Base-by-base conservation (phyloP, 1,140 invertebrate genomes). In the Chionoecetes opilio region DNA sequence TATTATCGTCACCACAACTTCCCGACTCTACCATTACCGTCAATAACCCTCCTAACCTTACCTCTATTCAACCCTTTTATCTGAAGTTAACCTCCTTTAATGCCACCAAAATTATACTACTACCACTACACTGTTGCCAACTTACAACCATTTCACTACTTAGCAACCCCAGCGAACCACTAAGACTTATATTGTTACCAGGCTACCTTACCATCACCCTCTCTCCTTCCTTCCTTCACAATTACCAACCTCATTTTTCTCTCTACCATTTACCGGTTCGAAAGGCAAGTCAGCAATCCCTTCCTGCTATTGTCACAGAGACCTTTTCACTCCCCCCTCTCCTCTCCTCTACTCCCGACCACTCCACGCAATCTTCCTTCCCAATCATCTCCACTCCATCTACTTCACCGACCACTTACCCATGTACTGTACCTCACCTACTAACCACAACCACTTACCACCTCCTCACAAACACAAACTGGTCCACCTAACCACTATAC, bases 271-370 rank as follows among this genome's bases (percentile, higher is more conserved):
- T n/a, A n/a, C 63, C n/a, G 8, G 6, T 21, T 21, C 21, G 2
- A 75, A n/a, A n/a, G n/a, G n/a, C n/a, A n/a, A 75, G n/a, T 26
- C 63, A 53, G 21, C n/a, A 11, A 75, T 75, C 63, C 63, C 21
- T n/a, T 75, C 63, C 63, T 75, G n/a, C 63, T 26, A 75, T 75
- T 75, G 63, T 75, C 63, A 75, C 63, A 17, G n/a, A n/a, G 63
- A 17, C 63, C 21, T 75, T 75, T 26, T 2, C 63, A 5, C 63
- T 0, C 8, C 63, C 21, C 8, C 63, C 63, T 75, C 63, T 75
- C n/a, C 63, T n/a, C 63, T 6, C 63, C 63, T 6, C 63, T 26
- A 5, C 63, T 6, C 21, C 63, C 1, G 1, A n/a, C 26, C 21
- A 63, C 46, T 53, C 21, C 46, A 53, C 46, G 21, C 46, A 53